Conservation (phyloP, 2,888 invertebrate species). For the Agriopis leucophaearia region DNA sequence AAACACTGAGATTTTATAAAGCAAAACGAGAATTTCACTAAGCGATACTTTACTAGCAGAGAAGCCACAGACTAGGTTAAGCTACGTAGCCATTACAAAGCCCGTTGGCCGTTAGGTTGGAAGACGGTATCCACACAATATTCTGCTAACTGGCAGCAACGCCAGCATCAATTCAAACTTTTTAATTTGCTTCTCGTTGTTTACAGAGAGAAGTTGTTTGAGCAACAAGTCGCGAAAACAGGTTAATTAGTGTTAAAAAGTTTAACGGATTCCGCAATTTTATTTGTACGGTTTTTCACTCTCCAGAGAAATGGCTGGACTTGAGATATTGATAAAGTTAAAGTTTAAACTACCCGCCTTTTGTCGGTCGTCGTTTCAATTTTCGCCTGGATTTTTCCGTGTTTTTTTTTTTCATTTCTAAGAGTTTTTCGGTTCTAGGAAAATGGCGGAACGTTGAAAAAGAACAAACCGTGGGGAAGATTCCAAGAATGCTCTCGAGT, state of each 20-base stretch:
- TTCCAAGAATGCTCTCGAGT: background rate
- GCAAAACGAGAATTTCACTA: background rate
- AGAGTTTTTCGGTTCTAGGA: background rate
- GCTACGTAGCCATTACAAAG: too few species aligned
- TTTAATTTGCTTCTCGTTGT: conserved; percentile 49
- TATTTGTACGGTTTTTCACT: conserved; percentile 12
- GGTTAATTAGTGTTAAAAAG: conserved; percentile 52
- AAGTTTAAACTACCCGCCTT: conserved; percentile 23
- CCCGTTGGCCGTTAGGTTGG: background rate
- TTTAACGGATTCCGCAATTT: conserved; percentile 24
- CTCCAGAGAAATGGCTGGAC: conserved; percentile 1
- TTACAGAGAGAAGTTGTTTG: conserved; percentile 45
- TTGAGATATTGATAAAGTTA: conserved; percentile 23
- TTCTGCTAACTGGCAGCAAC: conserved; percentile 38
- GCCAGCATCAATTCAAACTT: conserved; percentile 47
- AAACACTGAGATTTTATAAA: background rate
- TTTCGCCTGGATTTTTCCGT: conserved; percentile 3
- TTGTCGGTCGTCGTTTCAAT: conserved; percentile 14
- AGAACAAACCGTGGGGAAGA: conserved; percentile 5
- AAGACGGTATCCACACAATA: conserved; percentile 35
- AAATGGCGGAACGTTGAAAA: conserved; percentile 7
- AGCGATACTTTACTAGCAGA: too few species aligned
- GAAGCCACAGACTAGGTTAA: too few species aligned
- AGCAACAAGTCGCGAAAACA: conserved; percentile 50
- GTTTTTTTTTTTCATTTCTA: conserved; percentile 4